A percentile compares a stretch with the other conserved stretches of the same genome.
Evolutionary conservation across 2,888 invertebrate genomes (phyloP).

Genomic region (Dilophus febrilis): DNA sequence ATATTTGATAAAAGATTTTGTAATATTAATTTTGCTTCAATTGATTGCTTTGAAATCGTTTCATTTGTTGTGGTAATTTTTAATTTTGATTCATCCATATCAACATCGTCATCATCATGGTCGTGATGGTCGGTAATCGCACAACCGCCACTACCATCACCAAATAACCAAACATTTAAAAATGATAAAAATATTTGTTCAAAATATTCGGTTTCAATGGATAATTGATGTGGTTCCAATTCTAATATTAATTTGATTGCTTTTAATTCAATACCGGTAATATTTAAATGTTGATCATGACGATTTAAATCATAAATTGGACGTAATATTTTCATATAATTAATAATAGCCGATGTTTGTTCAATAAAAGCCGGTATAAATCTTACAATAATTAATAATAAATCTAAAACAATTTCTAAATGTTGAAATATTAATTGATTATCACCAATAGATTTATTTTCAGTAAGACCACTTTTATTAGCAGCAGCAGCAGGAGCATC

Average conservation of each 20-base stretch:
- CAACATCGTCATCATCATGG: too few species aligned
- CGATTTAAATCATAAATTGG: slow-evolving; percentile 19
- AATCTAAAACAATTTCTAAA: slow-evolving; percentile 23
- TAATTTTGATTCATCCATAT: too few species aligned
- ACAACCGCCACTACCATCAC: slow-evolving; percentile 20
- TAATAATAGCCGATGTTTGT: slow-evolving; percentile 22
- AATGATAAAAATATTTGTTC: slow-evolving; percentile 38
- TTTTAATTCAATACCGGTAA: slow-evolving; percentile 23
- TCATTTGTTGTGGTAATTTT: too few species aligned
- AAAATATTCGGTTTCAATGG: slow-evolving; percentile 36
- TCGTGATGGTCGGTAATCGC: too few species aligned
- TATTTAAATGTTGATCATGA: slow-evolving; percentile 9
- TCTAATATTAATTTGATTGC: slow-evolving; percentile 25
- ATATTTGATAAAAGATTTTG: slow-evolving; percentile 37
- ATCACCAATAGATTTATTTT: slow-evolving; percentile 34
- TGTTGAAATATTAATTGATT: slow-evolving; percentile 29
- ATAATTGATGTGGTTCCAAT: slow-evolving; percentile 33
- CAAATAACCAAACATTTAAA: slow-evolving; percentile 33
- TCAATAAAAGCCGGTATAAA: slow-evolving; percentile 26
- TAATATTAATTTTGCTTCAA: slow-evolving; percentile 37
- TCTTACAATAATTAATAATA: slow-evolving; percentile 23
- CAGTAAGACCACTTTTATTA: slow-evolving; percentile 22
- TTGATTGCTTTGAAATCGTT: too few species aligned
- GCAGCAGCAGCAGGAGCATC: slow-evolving; percentile 19
- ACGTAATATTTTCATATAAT: slow-evolving; percentile 24